Evolutionary conservation across 2,113 vertebrate species (phyloP).

Genomic region (Siniperca knerii): DNA sequence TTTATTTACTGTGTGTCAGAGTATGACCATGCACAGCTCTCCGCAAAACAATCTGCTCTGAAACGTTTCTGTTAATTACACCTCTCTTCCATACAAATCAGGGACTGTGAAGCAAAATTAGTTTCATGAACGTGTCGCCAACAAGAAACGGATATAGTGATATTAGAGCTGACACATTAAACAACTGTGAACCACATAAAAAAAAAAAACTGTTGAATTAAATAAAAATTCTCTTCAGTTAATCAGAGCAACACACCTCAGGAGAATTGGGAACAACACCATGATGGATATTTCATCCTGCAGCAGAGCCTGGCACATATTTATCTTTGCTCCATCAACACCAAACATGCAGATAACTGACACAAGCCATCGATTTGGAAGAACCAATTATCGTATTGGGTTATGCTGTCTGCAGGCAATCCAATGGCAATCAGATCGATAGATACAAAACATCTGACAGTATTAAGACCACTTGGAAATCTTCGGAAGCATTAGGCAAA

Average conservation of each 20-base stretch:
- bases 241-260: constrained; percentile 45
- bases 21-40: constrained; percentile 33
- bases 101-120: constrained; percentile 9
- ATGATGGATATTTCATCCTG: constrained; percentile 36
- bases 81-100: background rate
- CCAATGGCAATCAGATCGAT: constrained; percentile 30
- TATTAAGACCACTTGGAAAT: constrained; percentile 73
- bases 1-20: constrained; percentile 25
- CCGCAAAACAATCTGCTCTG: constrained; percentile 15
- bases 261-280: constrained; percentile 39
- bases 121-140: constrained; percentile 29
- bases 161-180: constrained; percentile 45
- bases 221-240: constrained; percentile 19
- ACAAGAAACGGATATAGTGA: constrained; percentile 42
- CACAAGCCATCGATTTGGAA: constrained; percentile 63
- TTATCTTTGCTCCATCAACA: constrained; percentile 55
- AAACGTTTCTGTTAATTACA: constrained; percentile 13
- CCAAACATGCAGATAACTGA: constrained; percentile 75
- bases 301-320: constrained; percentile 12
- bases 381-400: constrained; percentile 57
- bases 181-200: constrained; percentile 37
- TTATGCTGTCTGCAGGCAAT: constrained; percentile 54
- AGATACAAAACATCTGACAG: constrained; percentile 42
- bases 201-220: constrained; percentile 8
- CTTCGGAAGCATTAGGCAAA: constrained; percentile 79